Conservation (phyloP, 2,113 vertebrate species). For the Cebidichthys violaceus region DNA sequence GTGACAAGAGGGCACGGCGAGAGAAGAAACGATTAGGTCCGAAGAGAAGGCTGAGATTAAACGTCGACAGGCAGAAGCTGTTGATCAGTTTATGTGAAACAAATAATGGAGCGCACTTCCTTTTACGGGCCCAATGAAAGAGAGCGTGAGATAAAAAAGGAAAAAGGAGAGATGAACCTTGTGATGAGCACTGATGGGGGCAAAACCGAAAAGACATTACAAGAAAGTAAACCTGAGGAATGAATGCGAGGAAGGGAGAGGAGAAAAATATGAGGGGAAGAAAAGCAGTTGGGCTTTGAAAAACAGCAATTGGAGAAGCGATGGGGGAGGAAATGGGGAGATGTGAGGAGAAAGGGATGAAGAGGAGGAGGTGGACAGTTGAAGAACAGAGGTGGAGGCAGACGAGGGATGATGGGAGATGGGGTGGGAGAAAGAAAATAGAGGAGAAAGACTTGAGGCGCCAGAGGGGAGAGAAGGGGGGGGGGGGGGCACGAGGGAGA, state of each 20-base stretch:
- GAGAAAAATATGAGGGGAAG: not conserved
- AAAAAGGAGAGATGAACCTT: not conserved
- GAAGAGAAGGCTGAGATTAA: conserved; percentile 33
- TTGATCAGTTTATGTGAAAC: conserved; percentile 32
- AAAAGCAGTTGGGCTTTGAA: not conserved
- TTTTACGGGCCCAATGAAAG: not conserved
- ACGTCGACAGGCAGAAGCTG: conserved; percentile 6
- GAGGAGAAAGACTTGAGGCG: not conserved
- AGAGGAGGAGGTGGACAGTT: conserved; percentile 3
- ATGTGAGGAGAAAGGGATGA: not conserved
- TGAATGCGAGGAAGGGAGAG: not conserved
- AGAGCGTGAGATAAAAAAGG: not conserved
- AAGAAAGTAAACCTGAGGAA: conserved; percentile 7
- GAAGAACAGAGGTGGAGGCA: conserved; percentile 16
- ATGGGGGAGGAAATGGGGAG: not conserved
- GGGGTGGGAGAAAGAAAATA: not conserved
- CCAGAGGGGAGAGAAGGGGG: not conserved
- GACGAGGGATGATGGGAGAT: conserved; percentile 9
- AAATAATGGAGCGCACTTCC: conserved; percentile 19
- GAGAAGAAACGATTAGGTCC: conserved; percentile 10
- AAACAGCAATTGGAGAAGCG: not conserved
- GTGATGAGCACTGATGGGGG: conserved; percentile 1
- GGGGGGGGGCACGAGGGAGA: not conserved
- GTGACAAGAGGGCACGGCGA: conserved; percentile 4
- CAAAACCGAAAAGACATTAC: not conserved